Evolutionary conservation across 2,888 invertebrate species (phyloP).

Genomic region (Cantharis flavilabris): DNA sequence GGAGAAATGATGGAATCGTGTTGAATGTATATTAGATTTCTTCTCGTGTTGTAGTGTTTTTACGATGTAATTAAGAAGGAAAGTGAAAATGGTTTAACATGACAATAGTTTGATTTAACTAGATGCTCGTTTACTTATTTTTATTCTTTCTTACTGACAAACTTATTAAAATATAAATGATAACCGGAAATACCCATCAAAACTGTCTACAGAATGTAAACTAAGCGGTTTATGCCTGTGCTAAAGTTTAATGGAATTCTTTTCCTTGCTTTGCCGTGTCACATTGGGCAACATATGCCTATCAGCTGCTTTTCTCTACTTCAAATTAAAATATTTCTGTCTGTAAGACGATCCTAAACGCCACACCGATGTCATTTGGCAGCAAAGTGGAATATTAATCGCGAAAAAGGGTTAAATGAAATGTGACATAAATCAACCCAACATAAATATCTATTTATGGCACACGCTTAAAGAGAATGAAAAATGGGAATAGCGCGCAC

Average conservation of each 20-base stretch:
- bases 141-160: conserved; percentile 1
- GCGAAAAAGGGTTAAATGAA: neutral
- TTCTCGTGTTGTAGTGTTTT: neutral
- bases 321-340: conserved; percentile 22
- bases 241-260: conserved; percentile 41
- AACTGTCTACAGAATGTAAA: conserved; percentile 42
- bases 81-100: neutral
- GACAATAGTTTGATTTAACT: conserved; percentile 4
- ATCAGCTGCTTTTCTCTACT: conserved; percentile 24
- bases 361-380: conserved; percentile 3
- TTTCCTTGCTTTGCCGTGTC: conserved; percentile 24
- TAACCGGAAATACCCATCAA: conserved; percentile 42
- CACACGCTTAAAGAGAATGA: neutral
- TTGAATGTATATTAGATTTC: conserved; percentile 5
- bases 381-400: neutral
- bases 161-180: conserved; percentile 39
- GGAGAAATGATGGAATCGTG: neutral
- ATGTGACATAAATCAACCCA: neutral
- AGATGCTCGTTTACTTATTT: neutral
- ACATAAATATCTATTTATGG: neutral
- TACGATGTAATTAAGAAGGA: conserved; percentile 6
- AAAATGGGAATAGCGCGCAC: neutral
- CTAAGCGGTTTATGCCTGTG: conserved; percentile 42
- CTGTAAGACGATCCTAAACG: conserved; percentile 3
- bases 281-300: conserved; percentile 19